Conservation (phyloP, 2,888 invertebrate genomes). For the Choristoneura rosaceana region DNA sequence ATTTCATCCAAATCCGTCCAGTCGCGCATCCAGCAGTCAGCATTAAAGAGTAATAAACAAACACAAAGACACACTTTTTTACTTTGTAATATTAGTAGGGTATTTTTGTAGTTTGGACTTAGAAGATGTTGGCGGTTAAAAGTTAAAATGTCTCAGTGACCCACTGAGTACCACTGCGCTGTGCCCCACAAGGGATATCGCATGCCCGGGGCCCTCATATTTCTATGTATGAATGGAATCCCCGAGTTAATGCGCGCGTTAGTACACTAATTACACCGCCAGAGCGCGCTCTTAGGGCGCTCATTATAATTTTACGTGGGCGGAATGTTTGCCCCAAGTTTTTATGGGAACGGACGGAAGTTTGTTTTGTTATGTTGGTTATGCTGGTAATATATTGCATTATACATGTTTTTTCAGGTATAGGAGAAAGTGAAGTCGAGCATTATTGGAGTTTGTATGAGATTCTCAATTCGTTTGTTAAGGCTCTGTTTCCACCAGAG, state of each 20-base stretch:
- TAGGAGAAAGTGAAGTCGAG: too few species aligned
- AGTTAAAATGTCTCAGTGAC: constrained; percentile 21
- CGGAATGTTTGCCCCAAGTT: constrained; percentile 4
- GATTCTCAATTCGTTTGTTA: too few species aligned
- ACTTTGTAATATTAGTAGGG: too few species aligned
- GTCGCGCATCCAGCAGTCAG: too few species aligned
- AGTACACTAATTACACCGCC: constrained; percentile 15
- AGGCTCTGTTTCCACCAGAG: too few species aligned
- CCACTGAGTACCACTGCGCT: constrained; percentile 40
- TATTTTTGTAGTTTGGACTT: too few species aligned
- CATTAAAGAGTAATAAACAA: too few species aligned
- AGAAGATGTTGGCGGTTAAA: background rate
- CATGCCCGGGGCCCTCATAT: constrained; percentile 49
- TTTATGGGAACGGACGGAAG: background rate
- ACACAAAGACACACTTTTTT: too few species aligned
- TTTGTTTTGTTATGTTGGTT: constrained; percentile 4
- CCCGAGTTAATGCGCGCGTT: constrained; percentile 34
- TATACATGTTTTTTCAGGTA: too few species aligned
- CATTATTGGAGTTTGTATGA: too few species aligned
- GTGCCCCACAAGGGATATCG: constrained; percentile 15
- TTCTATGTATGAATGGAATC: constrained; percentile 56
- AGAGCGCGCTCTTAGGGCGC: constrained; percentile 1
- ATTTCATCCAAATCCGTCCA: too few species aligned
- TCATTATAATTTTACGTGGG: constrained; percentile 14
- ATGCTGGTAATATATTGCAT: background rate